These are phyloP conservation scores for Rhinolophus sinicus DNA, from an alignment of 2,113 vertebrate species.

Conservation along the genomic window DNA sequence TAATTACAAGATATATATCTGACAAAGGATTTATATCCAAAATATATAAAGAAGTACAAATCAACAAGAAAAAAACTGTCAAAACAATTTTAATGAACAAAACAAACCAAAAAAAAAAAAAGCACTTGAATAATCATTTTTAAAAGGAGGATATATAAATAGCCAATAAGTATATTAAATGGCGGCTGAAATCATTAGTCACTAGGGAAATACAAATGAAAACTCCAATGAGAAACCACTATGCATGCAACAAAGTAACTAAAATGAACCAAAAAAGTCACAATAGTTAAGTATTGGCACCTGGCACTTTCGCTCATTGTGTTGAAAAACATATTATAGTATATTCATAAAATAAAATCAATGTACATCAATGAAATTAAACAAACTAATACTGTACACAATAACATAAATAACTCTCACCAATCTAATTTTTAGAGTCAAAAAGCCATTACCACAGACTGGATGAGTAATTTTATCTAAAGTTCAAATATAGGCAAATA, in stretches of 20 bases:
- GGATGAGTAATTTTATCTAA: neutral
- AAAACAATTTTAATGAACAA: neutral
- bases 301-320: neutral
- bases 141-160: neutral
- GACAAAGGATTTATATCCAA: neutral
- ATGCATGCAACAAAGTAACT: neutral
- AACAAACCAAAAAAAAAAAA: neutral
- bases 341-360: constrained; percentile 24
- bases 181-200: neutral
- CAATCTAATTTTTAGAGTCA: constrained; percentile 33
- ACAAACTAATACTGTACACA: neutral
- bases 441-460: neutral
- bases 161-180: neutral
- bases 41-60: neutral
- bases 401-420: neutral
- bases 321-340: neutral
- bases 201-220: constrained; percentile 10
- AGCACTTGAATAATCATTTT: neutral
- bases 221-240: neutral
- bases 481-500: neutral
- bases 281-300: neutral
- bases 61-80: constrained; percentile 11
- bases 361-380: neutral
- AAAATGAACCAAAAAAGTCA: neutral
- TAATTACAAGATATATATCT: neutral